phyloP scores from a whole-genome alignment of 2,113 vertebrate species.

The Anhinga anhinga region DNA sequence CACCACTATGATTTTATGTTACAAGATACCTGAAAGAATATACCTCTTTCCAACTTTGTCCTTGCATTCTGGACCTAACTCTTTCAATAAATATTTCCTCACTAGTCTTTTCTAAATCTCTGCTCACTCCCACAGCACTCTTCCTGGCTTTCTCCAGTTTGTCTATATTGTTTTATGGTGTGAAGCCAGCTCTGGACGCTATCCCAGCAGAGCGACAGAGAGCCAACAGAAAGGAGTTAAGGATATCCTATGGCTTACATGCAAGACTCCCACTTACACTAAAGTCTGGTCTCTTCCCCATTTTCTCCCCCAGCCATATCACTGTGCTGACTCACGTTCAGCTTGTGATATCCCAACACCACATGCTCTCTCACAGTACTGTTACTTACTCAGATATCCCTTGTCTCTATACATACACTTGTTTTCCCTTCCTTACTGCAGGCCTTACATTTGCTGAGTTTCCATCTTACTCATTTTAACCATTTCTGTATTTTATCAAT shows the following conservation, averaged over 20 bases:
- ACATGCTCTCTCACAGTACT: background rate
- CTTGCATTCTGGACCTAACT: background rate
- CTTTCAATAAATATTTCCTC: background rate
- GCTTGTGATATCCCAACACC: background rate
- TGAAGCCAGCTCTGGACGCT: background rate
- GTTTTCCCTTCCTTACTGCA: background rate
- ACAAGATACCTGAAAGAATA: background rate
- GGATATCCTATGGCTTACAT: background rate
- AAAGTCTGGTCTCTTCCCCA: background rate
- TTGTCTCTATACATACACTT: background rate
- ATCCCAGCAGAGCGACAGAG: background rate
- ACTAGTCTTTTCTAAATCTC: background rate
- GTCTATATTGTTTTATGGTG: background rate
- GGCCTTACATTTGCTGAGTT: background rate
- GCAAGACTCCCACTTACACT: background rate
- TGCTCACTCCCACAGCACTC: background rate
- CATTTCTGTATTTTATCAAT: background rate
- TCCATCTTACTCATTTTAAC: background rate
- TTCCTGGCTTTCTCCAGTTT: background rate
- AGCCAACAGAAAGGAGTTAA: background rate
- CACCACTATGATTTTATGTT: background rate
- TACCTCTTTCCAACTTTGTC: background rate
- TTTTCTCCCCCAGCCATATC: background rate
- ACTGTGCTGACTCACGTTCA: background rate
- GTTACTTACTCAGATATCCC: constrained; percentile 17